phyloP scores from a whole-genome alignment of 1,140 invertebrate genomes.

The Heliconius himera region DNA sequence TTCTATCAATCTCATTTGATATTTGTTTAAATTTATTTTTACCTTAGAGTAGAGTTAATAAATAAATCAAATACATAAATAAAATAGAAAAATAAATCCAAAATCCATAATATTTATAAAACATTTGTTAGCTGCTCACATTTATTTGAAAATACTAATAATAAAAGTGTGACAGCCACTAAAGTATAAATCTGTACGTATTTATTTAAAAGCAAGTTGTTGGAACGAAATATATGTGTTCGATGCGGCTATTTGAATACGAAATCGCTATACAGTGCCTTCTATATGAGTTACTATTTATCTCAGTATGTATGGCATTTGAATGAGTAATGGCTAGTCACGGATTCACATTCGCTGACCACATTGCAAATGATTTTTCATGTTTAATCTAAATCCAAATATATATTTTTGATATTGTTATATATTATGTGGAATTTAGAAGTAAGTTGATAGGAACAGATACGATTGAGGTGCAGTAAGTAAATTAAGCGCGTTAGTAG shows the following conservation, averaged over 20 bases:
- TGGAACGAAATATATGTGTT: slow-evolving; percentile 3
- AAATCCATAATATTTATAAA: not conserved
- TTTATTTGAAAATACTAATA: slow-evolving; percentile 3
- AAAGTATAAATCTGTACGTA: slow-evolving; percentile 8
- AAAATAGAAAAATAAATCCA: not conserved
- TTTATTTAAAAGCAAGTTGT: slow-evolving; percentile 16
- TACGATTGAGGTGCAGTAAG: no score
- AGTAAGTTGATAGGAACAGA: no score
- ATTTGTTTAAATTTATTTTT: no score
- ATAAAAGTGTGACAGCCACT: slow-evolving; percentile 9
- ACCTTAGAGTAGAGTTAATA: no score
- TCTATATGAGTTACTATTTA: slow-evolving; percentile 23
- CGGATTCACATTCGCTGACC: slow-evolving; percentile 26
- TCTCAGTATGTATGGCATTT: slow-evolving; percentile 22
- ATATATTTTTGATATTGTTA: not conserved
- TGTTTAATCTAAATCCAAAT: slow-evolving; percentile 13
- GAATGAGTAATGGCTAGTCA: slow-evolving; percentile 31
- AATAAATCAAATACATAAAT: no score
- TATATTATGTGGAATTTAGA: no score
- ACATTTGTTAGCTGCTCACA: not conserved
- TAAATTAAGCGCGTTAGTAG: no score
- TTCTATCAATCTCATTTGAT: no score
- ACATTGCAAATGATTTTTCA: slow-evolving; percentile 25
- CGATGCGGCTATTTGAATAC: slow-evolving; percentile 12
- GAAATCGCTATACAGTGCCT: not conserved